phyloP scores from a whole-genome alignment of 2,888 invertebrate genomes.

The Stictocephala bisonia region DNA sequence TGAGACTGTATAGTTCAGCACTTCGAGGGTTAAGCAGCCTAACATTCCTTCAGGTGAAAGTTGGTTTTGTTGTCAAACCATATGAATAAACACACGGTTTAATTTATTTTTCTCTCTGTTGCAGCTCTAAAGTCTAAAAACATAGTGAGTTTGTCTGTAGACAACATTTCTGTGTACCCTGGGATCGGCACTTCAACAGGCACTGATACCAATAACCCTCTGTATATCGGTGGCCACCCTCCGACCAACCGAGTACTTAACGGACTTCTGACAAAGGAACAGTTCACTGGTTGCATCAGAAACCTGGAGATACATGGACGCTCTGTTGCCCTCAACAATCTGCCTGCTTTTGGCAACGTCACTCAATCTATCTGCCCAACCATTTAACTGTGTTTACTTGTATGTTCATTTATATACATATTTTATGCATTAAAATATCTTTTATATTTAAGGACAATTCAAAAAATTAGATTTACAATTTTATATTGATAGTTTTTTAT shows the following conservation, averaged over 20 bases:
- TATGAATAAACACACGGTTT: no score
- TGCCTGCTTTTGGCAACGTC: slow-evolving; percentile 78
- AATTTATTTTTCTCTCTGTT: no score
- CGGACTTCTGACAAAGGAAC: slow-evolving; percentile 77
- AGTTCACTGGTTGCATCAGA: slow-evolving; percentile 84
- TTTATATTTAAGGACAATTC: not conserved
- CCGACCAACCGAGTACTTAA: slow-evolving; percentile 65
- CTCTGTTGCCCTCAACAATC: slow-evolving; percentile 69
- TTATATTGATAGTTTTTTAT: no score
- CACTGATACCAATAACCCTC: slow-evolving; percentile 84
- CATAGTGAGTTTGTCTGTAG: slow-evolving; percentile 87
- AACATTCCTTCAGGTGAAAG: no score
- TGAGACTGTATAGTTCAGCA: no score
- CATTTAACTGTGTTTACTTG: slow-evolving; percentile 66
- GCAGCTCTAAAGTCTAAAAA: slow-evolving; percentile 90
- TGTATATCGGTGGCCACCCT: slow-evolving; percentile 93
- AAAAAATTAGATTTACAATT: not conserved
- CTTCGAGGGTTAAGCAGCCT: no score
- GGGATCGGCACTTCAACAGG: slow-evolving; percentile 76
- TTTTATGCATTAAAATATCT: no score
- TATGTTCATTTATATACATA: not conserved
- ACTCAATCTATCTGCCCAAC: slow-evolving; percentile 83
- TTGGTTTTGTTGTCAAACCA: no score
- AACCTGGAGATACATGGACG: slow-evolving; percentile 75
- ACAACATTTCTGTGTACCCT: slow-evolving; percentile 80